Percentiles rank a stretch among this genome's conserved stretches.
Conservation (phyloP, 2,113 vertebrate genomes). For the Pan troglodytes region NHGRI_mPanTro3-v2.1_pri NC_072404.2:25154001-25154500, state of each 20-base stretch:
- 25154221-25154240: not conserved
- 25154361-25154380: not conserved
- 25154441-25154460: not conserved
- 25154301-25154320: not conserved
- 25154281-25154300: not conserved
- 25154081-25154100: not conserved
- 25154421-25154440: not conserved
- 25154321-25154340: not conserved
- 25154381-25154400: not conserved
- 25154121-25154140: not conserved
- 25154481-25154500: not conserved
- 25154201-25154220: not conserved
- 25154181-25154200: not conserved
- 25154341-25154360: not conserved
- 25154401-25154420: not conserved
- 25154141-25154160: not conserved
- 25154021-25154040: slow-evolving; percentile 37
- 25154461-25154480: not conserved
- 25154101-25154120: not conserved
- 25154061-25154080: slow-evolving; percentile 32
- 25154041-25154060: slow-evolving; percentile 36
- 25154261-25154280: slow-evolving; percentile 18
- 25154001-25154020: slow-evolving; percentile 74
- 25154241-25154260: not conserved
- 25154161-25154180: not conserved